A percentile compares a stretch with the other conserved stretches of the same genome.
phyloP scores from a whole-genome alignment of 2,888 invertebrate genomes.

The Plebejus melissa region DNA sequence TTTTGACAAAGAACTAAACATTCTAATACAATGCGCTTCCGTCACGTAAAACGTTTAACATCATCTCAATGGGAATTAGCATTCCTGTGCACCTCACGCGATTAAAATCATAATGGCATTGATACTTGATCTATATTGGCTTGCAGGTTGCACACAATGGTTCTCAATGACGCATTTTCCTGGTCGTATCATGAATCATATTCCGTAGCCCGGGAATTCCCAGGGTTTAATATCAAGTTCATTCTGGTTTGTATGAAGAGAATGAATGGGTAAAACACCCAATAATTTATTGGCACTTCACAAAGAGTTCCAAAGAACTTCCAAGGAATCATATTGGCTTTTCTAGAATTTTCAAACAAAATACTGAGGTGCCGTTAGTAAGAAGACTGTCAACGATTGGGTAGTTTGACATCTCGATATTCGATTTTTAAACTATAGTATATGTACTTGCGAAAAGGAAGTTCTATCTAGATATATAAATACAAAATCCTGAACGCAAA shows the following conservation, averaged over 20 bases:
- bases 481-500: too few relatives aligned
- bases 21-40: not conserved
- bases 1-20: slow-evolving; percentile 3
- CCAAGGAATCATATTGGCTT: too few relatives aligned
- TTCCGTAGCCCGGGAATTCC: slow-evolving; percentile 49
- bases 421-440: too few relatives aligned
- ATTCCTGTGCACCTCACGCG: not conserved
- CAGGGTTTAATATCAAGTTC: slow-evolving; percentile 52
- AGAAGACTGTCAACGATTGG: too few relatives aligned
- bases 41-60: slow-evolving; percentile 18
- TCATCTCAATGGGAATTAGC: slow-evolving; percentile 12
- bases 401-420: too few relatives aligned
- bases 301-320: too few relatives aligned
- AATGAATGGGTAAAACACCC: not conserved
- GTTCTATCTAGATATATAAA: too few relatives aligned
- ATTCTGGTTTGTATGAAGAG: not conserved
- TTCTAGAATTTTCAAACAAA: too few relatives aligned
- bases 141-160: slow-evolving; percentile 31
- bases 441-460: too few relatives aligned
- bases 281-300: too few relatives aligned
- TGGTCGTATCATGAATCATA: slow-evolving; percentile 48
- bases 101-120: not conserved
- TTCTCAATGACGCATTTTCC: slow-evolving; percentile 39
- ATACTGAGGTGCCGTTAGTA: too few relatives aligned
- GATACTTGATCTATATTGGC: not conserved